Evolutionary conservation across 2,888 invertebrate genomes (phyloP).

Genomic region (Euplexia lucipara): DNA sequence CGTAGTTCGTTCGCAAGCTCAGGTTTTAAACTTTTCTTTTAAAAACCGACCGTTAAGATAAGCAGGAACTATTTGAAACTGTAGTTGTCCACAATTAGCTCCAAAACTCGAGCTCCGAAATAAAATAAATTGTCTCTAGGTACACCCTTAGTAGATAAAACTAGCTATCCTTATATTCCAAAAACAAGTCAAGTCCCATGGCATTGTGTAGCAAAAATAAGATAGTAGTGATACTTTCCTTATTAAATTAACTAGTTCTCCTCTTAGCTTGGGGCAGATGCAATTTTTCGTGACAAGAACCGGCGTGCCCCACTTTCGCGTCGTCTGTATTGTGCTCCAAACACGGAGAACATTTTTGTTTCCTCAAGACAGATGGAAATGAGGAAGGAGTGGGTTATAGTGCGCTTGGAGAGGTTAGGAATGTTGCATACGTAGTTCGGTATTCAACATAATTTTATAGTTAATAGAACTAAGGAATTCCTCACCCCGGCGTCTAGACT

Average conservation of each 20-base stretch:
- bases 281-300: constrained; percentile 60
- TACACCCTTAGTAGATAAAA: constrained; percentile 5
- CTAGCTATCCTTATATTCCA: constrained; percentile 7
- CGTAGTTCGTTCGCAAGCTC: constrained; percentile 21
- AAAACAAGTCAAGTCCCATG: constrained; percentile 31
- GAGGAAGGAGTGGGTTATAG: constrained; percentile 37
- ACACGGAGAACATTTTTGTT: constrained; percentile 47
- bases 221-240: constrained; percentile 37
- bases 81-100: constrained; percentile 44
- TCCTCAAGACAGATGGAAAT: constrained; percentile 39
- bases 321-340: constrained; percentile 52
- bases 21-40: constrained; percentile 35
- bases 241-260: constrained; percentile 57
- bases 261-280: constrained; percentile 50
- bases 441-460: background rate
- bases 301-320: constrained; percentile 47
- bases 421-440: constrained; percentile 7
- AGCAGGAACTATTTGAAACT: constrained; percentile 34
- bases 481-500: no score
- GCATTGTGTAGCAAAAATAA: constrained; percentile 46
- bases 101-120: constrained; percentile 22
- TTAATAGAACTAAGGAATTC: background rate
- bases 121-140: constrained; percentile 22
- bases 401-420: constrained; percentile 29
- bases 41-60: constrained; percentile 47